These are phyloP conservation scores for Origma solitaria DNA, from an alignment of 2,113 vertebrate genomes.

Conservation along the genomic window DNA sequence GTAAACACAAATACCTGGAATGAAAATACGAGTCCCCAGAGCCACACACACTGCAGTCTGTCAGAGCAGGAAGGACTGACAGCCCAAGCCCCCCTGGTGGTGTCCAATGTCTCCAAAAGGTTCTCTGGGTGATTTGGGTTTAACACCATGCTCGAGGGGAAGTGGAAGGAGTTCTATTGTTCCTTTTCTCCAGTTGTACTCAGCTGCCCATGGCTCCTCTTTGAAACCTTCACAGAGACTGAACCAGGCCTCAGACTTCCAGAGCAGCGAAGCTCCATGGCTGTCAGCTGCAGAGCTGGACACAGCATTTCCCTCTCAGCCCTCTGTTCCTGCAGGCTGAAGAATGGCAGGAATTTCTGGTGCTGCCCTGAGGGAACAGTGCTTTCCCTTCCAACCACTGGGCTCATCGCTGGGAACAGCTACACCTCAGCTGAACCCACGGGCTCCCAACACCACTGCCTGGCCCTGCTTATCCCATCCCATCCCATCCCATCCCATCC, in stretches of 20 bases:
- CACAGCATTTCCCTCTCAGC: background rate
- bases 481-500: too few relatives aligned
- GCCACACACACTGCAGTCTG: background rate
- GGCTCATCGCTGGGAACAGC: background rate
- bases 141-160: background rate
- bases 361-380: background rate
- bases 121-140: background rate
- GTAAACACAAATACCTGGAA: constrained; percentile 56
- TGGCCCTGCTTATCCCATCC: background rate
- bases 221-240: background rate
- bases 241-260: background rate
- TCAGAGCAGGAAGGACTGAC: background rate
- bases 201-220: background rate
- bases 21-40: constrained; percentile 6
- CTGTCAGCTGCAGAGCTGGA: background rate
- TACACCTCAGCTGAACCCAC: background rate
- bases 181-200: background rate
- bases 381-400: background rate
- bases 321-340: background rate
- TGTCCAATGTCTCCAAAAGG: background rate
- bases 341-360: background rate
- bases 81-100: background rate
- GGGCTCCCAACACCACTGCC: background rate
- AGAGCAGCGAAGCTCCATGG: background rate
- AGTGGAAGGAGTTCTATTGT: background rate